phyloP scores from a whole-genome alignment of 30 jellyfish, hydroid and myxozoan genomes.

The Pelagia noctiluca region DNA sequence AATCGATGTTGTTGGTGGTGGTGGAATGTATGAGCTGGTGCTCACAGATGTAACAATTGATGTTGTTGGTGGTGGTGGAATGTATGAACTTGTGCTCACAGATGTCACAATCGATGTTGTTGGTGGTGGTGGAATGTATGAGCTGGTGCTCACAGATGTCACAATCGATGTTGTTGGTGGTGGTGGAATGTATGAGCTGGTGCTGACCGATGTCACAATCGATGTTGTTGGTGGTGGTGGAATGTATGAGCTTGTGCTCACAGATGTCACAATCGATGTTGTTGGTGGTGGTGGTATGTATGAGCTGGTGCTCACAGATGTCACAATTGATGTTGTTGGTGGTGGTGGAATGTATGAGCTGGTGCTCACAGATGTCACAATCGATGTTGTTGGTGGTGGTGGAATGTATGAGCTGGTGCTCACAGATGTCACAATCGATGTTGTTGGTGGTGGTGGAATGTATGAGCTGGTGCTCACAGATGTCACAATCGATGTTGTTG shows the following conservation, averaged over 20 bases:
- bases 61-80: constrained; percentile 1
- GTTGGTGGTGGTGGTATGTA: neutral
- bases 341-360: neutral
- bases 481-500: constrained; percentile 6
- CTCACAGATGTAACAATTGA: constrained; percentile 2
- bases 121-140: neutral
- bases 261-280: neutral
- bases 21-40: neutral
- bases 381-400: constrained; percentile 16
- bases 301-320: neutral
- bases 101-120: constrained; percentile 1
- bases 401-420: neutral
- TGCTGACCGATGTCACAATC: neutral
- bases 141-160: neutral
- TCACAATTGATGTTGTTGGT: constrained; percentile 1
- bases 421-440: neutral
- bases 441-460: constrained; percentile 1
- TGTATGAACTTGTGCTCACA: neutral
- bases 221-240: constrained; percentile 42
- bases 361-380: neutral
- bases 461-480: constrained; percentile 8
- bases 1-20: constrained; percentile 10
- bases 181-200: neutral
- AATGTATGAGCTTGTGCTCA: constrained; percentile 10
- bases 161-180: constrained; percentile 2